Percentiles rank a stretch among this genome's conserved stretches.
Conservation (phyloP, 2,797 vertebrate genomes). For the Sebastes hubbsi region DNA sequence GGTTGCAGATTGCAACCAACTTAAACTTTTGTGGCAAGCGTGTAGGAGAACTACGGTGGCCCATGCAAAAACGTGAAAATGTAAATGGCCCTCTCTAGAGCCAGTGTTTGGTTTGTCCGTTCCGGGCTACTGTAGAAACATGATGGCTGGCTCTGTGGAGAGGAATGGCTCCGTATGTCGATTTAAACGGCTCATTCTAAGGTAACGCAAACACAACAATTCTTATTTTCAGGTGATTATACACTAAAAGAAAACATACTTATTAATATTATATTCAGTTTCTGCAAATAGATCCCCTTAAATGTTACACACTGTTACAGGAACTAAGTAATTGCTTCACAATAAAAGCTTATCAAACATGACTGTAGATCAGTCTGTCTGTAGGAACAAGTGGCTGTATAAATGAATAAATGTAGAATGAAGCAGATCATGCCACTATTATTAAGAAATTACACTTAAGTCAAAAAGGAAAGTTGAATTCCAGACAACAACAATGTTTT, state of each 20-base stretch:
- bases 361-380: background rate
- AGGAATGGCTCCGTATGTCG: accelerated
- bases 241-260: too few species aligned
- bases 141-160: accelerated
- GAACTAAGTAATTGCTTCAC: background rate
- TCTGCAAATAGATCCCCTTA: background rate
- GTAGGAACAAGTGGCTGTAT: background rate
- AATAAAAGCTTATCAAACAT: background rate
- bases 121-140: too few species aligned
- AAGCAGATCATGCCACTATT: background rate
- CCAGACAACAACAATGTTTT: too few species aligned
- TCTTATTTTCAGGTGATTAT: background rate
- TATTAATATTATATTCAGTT: too few species aligned
- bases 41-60: background rate
- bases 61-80: too few species aligned
- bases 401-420: background rate
- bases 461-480: background rate
- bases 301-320: background rate
- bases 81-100: too few species aligned
- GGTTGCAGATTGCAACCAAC: background rate
- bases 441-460: background rate
- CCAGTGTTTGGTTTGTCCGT: too few species aligned
- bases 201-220: background rate
- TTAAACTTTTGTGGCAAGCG: background rate
- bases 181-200: background rate